phyloP scores from a whole-genome alignment of 2,888 invertebrate genomes.

The Aspidiotus rigidus region DNA sequence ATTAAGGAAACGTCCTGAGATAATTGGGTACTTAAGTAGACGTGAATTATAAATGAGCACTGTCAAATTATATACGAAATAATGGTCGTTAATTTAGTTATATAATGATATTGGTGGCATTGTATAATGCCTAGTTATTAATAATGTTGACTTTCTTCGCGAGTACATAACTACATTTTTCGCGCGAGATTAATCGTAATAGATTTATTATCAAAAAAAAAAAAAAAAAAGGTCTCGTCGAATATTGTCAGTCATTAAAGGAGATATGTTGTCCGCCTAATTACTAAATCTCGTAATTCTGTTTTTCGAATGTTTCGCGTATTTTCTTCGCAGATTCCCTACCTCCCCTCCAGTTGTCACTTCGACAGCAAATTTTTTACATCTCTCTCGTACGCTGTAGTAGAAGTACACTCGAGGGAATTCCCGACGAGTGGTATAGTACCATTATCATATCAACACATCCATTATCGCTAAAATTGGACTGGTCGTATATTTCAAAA shows the following conservation, averaged over 20 bases:
- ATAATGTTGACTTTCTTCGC: conserved; percentile 34
- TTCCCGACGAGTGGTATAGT: background rate
- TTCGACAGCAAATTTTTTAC: background rate
- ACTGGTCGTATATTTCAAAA: background rate
- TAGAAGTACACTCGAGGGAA: background rate
- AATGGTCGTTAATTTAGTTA: conserved; percentile 35
- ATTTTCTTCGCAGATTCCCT: background rate
- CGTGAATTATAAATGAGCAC: conserved; percentile 25
- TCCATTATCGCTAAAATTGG: background rate
- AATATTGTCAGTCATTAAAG: conserved; percentile 31
- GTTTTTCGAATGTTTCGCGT: conserved; percentile 2
- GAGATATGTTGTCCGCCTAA: conserved; percentile 25
- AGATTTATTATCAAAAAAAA: conserved; percentile 22
- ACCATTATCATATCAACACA: conserved; percentile 3
- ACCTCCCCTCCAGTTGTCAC: background rate
- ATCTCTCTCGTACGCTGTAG: background rate
- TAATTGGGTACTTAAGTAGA: conserved; percentile 33
- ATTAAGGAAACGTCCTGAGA: conserved; percentile 31
- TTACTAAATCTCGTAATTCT: conserved; percentile 26
- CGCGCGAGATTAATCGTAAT: conserved; percentile 28
- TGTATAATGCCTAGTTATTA: conserved; percentile 34
- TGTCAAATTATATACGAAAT: conserved; percentile 35
- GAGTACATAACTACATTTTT: conserved; percentile 29
- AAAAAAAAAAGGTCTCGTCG: conserved; percentile 1
- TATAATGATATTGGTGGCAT: conserved; percentile 33